Evolutionary conservation across 2,113 vertebrate genomes (phyloP), one percentile per base, ranked within the genome.

Genomic region (Fregetta grallaria): DNA sequence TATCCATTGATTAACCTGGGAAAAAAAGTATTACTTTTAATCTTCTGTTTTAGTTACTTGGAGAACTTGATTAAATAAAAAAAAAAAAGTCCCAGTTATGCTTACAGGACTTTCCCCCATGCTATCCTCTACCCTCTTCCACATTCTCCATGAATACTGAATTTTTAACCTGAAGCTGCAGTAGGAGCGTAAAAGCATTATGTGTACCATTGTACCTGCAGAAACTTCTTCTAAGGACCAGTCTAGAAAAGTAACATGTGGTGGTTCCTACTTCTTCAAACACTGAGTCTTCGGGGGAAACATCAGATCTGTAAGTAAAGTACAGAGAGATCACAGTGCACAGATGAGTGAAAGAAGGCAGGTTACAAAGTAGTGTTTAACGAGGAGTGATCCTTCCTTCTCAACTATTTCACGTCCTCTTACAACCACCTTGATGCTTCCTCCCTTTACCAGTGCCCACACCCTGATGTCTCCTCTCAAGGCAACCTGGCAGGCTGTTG

Each of bases 181-280:
- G 13, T 26, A 44, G 15, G 5, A 19, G 3, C 34, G 34, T 56
- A 34, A 85, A 68, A 79, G 3, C 26, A 50, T 65, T 22, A 6
- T 4, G 0, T 1, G 1, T 47, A 15, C 12, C 26, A 11, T 25
- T 4, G 3, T 1, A 2, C 15, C 59, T 90, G 42, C 19, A 71
- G 22, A 74, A 5, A 6, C 13, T 15, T 32, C 20, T n/a, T 75
- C 40, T 61, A 55, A 66, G 29, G 47, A 38, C 5, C 26, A 27
- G 36, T 40, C 11, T 44, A 72, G 66, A 76, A 63, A 53, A 88
- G 16, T 34, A 82, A 65, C 47, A 47, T 72, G 4, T 56, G 47
- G 19, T 74, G 14, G 12, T 52, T 92, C 19, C 23, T 72, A 36
- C 40, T 13, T 52, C 36, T 85, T 90, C 40, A 75, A 65, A 79